Percentiles rank a stretch among this genome's conserved stretches.
Conservation (phyloP, 2,113 vertebrate species). For the Ammodytes dubius region DNA sequence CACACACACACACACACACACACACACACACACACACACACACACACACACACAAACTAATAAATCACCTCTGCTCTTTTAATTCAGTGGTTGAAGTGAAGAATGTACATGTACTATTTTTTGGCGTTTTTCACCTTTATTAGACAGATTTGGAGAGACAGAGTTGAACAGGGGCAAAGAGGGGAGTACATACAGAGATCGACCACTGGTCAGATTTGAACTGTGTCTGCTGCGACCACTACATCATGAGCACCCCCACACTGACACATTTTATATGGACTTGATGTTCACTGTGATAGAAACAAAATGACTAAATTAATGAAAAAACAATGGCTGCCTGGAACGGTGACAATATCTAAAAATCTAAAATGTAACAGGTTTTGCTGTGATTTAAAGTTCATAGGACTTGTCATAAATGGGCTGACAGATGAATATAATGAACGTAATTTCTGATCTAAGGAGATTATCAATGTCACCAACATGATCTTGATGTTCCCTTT, state of each 20-base stretch:
- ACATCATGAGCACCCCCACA: not conserved
- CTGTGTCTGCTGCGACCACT: not conserved
- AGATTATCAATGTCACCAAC: not conserved
- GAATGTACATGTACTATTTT: slow-evolving; percentile 11
- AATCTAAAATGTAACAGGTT: not conserved
- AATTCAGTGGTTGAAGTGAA: slow-evolving; percentile 30
- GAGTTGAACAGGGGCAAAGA: no score
- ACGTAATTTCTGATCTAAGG: not conserved
- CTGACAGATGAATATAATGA: not conserved
- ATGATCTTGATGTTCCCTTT: slow-evolving; percentile 4
- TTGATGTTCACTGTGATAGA: not conserved
- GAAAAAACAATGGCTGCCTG: not conserved
- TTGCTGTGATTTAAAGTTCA: not conserved
- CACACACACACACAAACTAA: not conserved
- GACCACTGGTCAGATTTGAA: no score
- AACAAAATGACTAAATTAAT: not conserved
- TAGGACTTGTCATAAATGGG: not conserved
- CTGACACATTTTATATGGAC: not conserved
- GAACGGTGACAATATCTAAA: not conserved
- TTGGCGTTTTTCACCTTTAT: no score
- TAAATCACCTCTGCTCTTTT: slow-evolving; percentile 30
- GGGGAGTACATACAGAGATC: no score
- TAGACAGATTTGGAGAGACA: no score
- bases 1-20: slow-evolving; percentile 8
- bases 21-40: no score